Evolutionary conservation across 2,113 vertebrate genomes (phyloP).

Genomic region (Trematomus loennbergii): DNA sequence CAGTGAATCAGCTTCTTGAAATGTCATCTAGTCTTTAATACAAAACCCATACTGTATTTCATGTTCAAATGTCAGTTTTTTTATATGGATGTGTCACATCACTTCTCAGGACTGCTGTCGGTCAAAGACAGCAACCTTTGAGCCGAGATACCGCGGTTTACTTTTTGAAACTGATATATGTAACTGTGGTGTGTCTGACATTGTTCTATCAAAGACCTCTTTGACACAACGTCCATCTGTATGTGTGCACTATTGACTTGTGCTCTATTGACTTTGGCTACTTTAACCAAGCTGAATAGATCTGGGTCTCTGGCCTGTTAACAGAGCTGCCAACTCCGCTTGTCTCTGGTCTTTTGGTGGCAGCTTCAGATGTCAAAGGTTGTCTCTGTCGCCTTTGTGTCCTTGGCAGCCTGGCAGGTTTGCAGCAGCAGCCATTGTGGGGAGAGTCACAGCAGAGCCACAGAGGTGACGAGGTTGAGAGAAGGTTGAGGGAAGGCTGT

Average conservation of each 20-base stretch:
- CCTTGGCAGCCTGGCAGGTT: slow-evolving; percentile 80
- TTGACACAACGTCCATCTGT: slow-evolving; percentile 67
- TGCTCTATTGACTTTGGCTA: slow-evolving; percentile 75
- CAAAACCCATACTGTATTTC: slow-evolving; percentile 69
- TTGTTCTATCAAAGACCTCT: slow-evolving; percentile 54
- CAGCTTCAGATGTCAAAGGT: slow-evolving; percentile 81
- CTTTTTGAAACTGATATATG: slow-evolving; percentile 42
- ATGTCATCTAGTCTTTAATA: slow-evolving; percentile 77
- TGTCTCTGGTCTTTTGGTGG: slow-evolving; percentile 80
- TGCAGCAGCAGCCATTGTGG: slow-evolving; percentile 78
- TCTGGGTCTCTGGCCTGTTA: slow-evolving; percentile 68
- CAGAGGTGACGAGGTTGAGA: slow-evolving; percentile 79
- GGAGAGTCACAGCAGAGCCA: slow-evolving; percentile 70
- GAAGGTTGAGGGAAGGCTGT: slow-evolving; percentile 80
- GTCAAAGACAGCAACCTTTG: slow-evolving; percentile 60
- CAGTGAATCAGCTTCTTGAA: slow-evolving; percentile 78
- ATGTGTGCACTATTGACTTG: slow-evolving; percentile 76
- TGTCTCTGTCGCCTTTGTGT: slow-evolving; percentile 77
- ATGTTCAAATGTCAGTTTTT: slow-evolving; percentile 77
- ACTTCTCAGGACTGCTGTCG: slow-evolving; percentile 46
- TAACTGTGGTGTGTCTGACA: slow-evolving; percentile 37
- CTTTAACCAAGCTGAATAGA: slow-evolving; percentile 76
- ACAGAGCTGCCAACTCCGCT: slow-evolving; percentile 80
- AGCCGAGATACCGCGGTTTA: slow-evolving; percentile 55
- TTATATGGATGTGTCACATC: slow-evolving; percentile 51